Evolutionary conservation across 2,888 invertebrate genomes (phyloP).

Genomic region (Andrena camellia): DNA sequence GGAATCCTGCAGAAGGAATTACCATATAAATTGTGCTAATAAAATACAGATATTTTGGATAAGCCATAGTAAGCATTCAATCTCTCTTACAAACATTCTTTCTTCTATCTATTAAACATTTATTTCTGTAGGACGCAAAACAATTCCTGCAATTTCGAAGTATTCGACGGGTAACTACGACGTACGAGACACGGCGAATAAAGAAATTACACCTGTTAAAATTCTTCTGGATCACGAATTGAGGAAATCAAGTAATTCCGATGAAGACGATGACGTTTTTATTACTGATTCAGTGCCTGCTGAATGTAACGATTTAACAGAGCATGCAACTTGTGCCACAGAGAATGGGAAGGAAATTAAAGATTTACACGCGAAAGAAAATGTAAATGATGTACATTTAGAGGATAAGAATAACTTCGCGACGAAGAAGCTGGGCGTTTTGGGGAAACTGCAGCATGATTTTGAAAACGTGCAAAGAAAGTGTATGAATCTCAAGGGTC

Average conservation of each 20-base stretch:
- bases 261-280: slow-evolving; percentile 34
- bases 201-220: background rate
- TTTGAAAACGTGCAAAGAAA: background rate
- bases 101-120: background rate
- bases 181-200: background rate
- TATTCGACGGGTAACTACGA: background rate
- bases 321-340: background rate
- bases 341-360: background rate
- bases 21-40: slow-evolving; percentile 63
- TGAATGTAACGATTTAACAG: background rate
- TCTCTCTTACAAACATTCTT: slow-evolving; percentile 2
- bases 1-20: slow-evolving; percentile 69
- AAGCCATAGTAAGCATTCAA: slow-evolving; percentile 63
- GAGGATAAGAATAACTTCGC: background rate
- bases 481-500: background rate
- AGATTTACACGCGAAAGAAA: background rate
- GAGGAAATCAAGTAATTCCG: slow-evolving; percentile 17
- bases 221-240: slow-evolving; percentile 1
- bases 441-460: no score
- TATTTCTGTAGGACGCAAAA: slow-evolving; percentile 22
- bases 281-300: background rate
- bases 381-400: background rate
- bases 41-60: slow-evolving; percentile 75
- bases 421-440: no score
- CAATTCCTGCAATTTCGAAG: background rate